Evolutionary conservation across 2,113 vertebrate genomes (phyloP).

Genomic region (Albula glossodonta): DNA sequence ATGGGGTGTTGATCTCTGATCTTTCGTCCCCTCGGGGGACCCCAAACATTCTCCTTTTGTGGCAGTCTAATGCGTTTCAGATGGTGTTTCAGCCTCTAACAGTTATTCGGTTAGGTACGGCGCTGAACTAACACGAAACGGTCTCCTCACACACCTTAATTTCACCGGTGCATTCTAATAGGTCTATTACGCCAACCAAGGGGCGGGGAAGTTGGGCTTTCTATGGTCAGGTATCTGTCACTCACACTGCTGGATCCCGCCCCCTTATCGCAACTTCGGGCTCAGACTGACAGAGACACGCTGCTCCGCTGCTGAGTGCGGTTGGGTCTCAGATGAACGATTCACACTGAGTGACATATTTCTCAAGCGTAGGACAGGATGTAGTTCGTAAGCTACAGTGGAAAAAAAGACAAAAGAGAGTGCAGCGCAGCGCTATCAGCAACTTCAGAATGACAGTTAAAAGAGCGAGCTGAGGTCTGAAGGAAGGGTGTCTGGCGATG

Average conservation of each 20-base stretch:
- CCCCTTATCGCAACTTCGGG: slow-evolving; percentile 29
- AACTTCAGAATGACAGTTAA: slow-evolving; percentile 43
- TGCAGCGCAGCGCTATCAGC: neutral
- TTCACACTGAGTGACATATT: neutral
- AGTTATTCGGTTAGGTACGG: neutral
- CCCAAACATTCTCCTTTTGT: slow-evolving; percentile 39
- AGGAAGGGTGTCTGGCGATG: slow-evolving; percentile 43
- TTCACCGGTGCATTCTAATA: slow-evolving; percentile 34
- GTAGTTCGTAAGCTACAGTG: slow-evolving; percentile 35
- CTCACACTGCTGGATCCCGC: slow-evolving; percentile 35
- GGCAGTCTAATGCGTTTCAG: slow-evolving; percentile 52
- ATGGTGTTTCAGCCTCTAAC: slow-evolving; percentile 32
- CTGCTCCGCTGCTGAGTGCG: neutral
- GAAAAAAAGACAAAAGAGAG: slow-evolving; percentile 20
- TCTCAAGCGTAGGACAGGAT: slow-evolving; percentile 54
- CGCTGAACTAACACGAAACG: slow-evolving; percentile 11
- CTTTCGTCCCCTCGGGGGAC: slow-evolving; percentile 33
- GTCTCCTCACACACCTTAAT: slow-evolving; percentile 35
- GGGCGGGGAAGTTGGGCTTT: slow-evolving; percentile 25
- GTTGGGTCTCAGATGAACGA: neutral
- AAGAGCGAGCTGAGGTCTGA: slow-evolving; percentile 35
- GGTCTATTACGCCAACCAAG: slow-evolving; percentile 24
- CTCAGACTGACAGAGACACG: too few species aligned
- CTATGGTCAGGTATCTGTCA: slow-evolving; percentile 46
- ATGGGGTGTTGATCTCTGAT: slow-evolving; percentile 39